These are phyloP conservation scores for Promerops cafer DNA, from an alignment of 2,113 vertebrate genomes.

Conservation along the genomic window DNA sequence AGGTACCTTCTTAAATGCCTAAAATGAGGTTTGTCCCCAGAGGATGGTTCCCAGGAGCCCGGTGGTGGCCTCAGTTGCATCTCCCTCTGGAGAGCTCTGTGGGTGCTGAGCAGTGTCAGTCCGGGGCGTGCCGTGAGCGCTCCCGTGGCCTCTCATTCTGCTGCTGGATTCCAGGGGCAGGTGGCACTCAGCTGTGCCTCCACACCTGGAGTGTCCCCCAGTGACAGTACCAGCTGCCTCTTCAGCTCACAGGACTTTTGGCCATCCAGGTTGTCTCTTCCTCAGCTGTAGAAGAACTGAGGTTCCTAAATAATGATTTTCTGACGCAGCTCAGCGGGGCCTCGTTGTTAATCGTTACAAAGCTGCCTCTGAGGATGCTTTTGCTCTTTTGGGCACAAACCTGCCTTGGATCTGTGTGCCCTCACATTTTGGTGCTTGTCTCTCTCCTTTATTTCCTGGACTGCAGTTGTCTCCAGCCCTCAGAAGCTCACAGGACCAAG, in stretches of 20 bases:
- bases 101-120: not conserved
- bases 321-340: rapidly evolving
- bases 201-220: not conserved
- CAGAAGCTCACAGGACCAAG: conserved; percentile 67
- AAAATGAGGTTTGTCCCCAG: not conserved
- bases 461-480: conserved; percentile 67
- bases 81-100: not conserved
- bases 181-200: not conserved
- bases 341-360: rapidly evolving
- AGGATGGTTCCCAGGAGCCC: not conserved
- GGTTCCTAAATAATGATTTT: not conserved
- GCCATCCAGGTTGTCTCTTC: not conserved
- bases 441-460: not conserved
- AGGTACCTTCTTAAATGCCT: not conserved
- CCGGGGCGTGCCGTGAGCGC: rapidly evolving
- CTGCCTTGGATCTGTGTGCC: not conserved
- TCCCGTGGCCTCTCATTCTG: not conserved
- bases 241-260: not conserved
- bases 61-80: not conserved
- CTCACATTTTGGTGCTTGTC: not conserved
- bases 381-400: not conserved
- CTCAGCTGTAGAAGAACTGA: not conserved
- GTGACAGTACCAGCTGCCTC: not conserved
- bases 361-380: not conserved
- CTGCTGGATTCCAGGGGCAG: not conserved